Evolutionary conservation across 2,888 invertebrate genomes (phyloP).

Genomic region (Hyles lineata): DNA sequence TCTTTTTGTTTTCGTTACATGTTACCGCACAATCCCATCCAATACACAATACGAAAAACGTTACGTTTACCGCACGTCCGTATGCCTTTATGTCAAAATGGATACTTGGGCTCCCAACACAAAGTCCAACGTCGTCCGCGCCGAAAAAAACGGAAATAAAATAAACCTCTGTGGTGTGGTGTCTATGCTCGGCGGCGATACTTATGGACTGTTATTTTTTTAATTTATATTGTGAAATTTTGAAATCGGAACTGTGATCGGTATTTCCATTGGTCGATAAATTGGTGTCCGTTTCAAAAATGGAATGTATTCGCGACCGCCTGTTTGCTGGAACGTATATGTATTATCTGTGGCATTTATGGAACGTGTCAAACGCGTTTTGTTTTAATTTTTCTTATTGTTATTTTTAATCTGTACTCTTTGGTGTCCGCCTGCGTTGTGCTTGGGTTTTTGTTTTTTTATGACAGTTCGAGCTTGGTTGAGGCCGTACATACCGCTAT

Average conservation of each 20-base stretch:
- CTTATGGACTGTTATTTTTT: slow-evolving; percentile 48
- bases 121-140: slow-evolving; percentile 84
- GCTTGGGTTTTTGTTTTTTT: slow-evolving; percentile 50
- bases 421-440: slow-evolving; percentile 61
- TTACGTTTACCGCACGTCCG: slow-evolving; percentile 50
- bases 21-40: slow-evolving; percentile 82
- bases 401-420: slow-evolving; percentile 45
- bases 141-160: slow-evolving; percentile 84
- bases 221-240: slow-evolving; percentile 45
- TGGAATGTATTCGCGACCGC: slow-evolving; percentile 39
- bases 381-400: slow-evolving; percentile 47
- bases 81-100: slow-evolving; percentile 66
- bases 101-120: slow-evolving; percentile 77
- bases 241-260: slow-evolving; percentile 75
- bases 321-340: slow-evolving; percentile 53
- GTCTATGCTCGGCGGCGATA: slow-evolving; percentile 30
- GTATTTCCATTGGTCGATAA: slow-evolving; percentile 32
- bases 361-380: slow-evolving; percentile 65
- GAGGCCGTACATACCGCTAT: slow-evolving; percentile 89
- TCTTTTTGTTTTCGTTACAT: slow-evolving; percentile 84
- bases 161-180: slow-evolving; percentile 27
- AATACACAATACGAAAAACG: slow-evolving; percentile 60
- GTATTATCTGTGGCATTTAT: slow-evolving; percentile 78
- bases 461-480: slow-evolving; percentile 85
- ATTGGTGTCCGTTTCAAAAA: slow-evolving; percentile 56